A percentile compares a stretch with the other conserved stretches of the same genome.
phyloP scores from a whole-genome alignment of 2,888 invertebrate genomes.

The Cataglyphis albicans region DNA sequence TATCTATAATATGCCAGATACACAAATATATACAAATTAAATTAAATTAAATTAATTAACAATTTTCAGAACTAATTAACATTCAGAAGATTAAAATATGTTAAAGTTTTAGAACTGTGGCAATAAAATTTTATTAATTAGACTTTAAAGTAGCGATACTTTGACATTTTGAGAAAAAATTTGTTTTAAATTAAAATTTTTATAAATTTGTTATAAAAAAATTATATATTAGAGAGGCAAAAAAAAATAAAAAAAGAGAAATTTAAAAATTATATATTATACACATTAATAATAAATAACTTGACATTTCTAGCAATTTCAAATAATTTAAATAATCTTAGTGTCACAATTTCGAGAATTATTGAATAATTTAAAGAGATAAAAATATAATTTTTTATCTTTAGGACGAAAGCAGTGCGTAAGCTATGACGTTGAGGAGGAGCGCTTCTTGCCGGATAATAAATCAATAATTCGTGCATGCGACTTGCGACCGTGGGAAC shows the following conservation, averaged over 20 bases:
- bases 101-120: neutral
- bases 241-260: too few species aligned
- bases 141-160: neutral
- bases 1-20: neutral
- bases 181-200: neutral
- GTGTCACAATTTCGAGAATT: neutral
- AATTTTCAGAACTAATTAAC: neutral
- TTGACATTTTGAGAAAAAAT: neutral
- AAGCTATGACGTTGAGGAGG: conserved; percentile 7
- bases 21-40: neutral
- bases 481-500: conserved; percentile 37
- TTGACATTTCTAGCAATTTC: neutral
- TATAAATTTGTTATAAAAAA: neutral
- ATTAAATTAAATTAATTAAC: too few species aligned
- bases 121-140: neutral
- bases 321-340: neutral
- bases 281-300: neutral
- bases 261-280: neutral
- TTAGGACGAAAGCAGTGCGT: neutral
- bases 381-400: conserved; percentile 1
- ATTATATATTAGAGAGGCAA: neutral
- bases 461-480: conserved; percentile 46
- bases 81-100: neutral
- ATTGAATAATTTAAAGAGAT: neutral
- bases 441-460: conserved; percentile 18